Evolutionary conservation across 2,888 invertebrate genomes (phyloP).

Genomic region (Oxystoma pomonae): DNA sequence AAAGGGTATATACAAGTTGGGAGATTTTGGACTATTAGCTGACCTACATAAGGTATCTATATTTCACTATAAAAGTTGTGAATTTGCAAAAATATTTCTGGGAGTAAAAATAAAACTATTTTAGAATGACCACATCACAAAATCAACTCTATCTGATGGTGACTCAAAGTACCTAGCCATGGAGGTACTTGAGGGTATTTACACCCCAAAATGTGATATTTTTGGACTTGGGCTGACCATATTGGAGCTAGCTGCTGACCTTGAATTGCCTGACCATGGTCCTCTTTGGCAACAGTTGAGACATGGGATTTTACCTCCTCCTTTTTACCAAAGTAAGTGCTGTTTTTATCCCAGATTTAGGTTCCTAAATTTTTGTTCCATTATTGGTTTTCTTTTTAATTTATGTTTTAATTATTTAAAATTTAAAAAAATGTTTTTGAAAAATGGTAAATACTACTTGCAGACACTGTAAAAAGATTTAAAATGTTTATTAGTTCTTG

Average conservation of each 20-base stretch:
- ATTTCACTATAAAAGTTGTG: not conserved
- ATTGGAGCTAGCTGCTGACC: slow-evolving; percentile 65
- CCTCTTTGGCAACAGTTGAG: slow-evolving; percentile 58
- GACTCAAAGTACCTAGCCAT: slow-evolving; percentile 73
- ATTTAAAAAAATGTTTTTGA: no score
- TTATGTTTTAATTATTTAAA: slow-evolving; percentile 2
- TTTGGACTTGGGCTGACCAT: slow-evolving; percentile 71
- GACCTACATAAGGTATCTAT: no score
- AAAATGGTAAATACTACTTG: no score
- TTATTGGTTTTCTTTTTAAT: not conserved
- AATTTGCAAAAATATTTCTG: not conserved
- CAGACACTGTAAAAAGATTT: no score
- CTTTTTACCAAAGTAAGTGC: slow-evolving; percentile 32
- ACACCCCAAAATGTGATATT: slow-evolving; percentile 68
- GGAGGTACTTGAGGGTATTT: slow-evolving; percentile 59
- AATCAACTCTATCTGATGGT: slow-evolving; percentile 57
- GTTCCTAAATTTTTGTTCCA: slow-evolving; percentile 17
- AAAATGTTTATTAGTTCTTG: no score
- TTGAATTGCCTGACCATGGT: slow-evolving; percentile 66
- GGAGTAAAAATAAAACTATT: no score
- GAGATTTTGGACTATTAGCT: slow-evolving; percentile 70
- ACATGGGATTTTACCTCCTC: slow-evolving; percentile 26
- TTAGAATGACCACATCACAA: slow-evolving; percentile 25
- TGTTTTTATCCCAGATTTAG: no score
- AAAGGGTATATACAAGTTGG: slow-evolving; percentile 64